A percentile compares a stretch with the other conserved stretches of the same genome.
Evolutionary conservation across 1,140 invertebrate species (phyloP).

Genomic region (Potamilus streckersoni): DNA sequence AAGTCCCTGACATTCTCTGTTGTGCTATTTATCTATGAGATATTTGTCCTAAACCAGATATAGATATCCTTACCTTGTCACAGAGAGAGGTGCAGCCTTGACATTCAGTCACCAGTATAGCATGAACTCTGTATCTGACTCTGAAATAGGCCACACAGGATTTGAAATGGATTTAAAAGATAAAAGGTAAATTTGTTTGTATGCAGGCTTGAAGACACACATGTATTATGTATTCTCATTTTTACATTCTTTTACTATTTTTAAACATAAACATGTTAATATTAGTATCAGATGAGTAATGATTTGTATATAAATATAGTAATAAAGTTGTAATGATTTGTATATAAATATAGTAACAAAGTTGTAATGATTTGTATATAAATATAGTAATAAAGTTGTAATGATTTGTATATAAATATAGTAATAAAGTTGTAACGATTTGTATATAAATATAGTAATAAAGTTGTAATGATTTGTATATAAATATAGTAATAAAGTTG

Average conservation of each 20-base stretch:
- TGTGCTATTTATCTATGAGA: too few relatives aligned
- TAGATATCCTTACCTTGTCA: constrained; percentile 69
- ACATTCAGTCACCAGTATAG: constrained; percentile 45
- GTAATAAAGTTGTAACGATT: constrained; percentile 11
- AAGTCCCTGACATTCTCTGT: too few relatives aligned
- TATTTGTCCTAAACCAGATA: constrained; percentile 4
- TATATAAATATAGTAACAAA: constrained; percentile 9
- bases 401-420: too few relatives aligned
- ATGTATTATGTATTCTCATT: background rate
- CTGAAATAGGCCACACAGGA: constrained; percentile 13
- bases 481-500: constrained; percentile 12
- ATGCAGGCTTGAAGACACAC: background rate
- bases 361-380: too few relatives aligned
- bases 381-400: constrained; percentile 12
- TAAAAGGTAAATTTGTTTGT: constrained; percentile 41
- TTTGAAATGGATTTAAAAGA: constrained; percentile 48
- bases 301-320: background rate
- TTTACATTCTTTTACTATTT: background rate
- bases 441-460: constrained; percentile 8
- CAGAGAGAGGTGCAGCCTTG: constrained; percentile 75
- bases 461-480: too few relatives aligned
- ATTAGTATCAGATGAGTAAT: background rate
- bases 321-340: constrained; percentile 13
- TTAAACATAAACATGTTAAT: background rate
- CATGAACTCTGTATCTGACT: constrained; percentile 12